Percentiles rank a stretch among this genome's conserved stretches.
phyloP scores from a whole-genome alignment of 2,113 vertebrate genomes.

The Panthera tigris region DNA sequence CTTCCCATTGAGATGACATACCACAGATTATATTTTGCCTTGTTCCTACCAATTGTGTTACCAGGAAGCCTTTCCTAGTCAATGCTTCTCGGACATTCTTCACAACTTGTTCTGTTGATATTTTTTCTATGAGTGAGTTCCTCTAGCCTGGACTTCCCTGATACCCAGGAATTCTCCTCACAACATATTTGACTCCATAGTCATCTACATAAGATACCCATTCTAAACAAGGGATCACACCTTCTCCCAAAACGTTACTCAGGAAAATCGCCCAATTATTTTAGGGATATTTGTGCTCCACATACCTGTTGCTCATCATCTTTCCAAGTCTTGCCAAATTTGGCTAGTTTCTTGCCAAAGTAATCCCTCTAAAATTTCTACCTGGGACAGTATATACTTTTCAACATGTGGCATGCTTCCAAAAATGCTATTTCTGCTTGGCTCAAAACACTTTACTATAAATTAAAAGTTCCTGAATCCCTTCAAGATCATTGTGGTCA shows the following conservation, averaged over 20 bases:
- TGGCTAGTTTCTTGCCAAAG: neutral
- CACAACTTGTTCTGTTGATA: neutral
- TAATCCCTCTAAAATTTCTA: neutral
- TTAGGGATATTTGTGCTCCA: neutral
- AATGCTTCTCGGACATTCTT: neutral
- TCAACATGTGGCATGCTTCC: neutral
- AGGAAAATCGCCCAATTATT: neutral
- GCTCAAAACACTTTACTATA: neutral
- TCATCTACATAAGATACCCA: neutral
- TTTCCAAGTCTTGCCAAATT: neutral
- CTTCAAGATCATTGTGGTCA: neutral
- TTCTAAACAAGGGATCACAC: neutral
- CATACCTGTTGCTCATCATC: neutral
- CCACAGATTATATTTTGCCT: neutral
- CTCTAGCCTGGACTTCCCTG: neutral
- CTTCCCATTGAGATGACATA: neutral
- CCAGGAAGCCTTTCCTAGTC: neutral
- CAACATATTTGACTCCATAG: neutral
- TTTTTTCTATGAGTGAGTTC: neutral
- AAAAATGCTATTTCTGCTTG: conserved; percentile 18
- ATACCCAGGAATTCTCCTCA: neutral
- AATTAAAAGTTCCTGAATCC: neutral
- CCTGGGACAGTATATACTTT: neutral
- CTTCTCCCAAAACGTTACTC: neutral
- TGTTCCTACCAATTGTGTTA: neutral